phyloP scores from a whole-genome alignment of 2,797 vertebrate species.

The Rhinogobio ventralis region DNA sequence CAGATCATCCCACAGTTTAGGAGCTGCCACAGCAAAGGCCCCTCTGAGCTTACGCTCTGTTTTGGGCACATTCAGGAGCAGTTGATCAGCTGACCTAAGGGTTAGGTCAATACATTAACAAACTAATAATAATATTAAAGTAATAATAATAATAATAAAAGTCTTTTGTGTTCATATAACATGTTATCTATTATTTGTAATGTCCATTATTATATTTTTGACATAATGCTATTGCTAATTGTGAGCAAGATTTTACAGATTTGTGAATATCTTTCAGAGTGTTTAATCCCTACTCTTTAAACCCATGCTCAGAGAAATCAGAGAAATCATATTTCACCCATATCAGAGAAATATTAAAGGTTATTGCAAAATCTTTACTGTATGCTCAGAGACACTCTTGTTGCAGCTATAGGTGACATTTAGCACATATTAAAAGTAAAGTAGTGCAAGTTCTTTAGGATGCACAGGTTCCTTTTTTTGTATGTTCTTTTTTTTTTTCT shows the following conservation, averaged over 20 bases:
- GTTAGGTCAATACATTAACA: no score
- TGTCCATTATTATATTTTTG: no score
- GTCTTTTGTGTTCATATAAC: not conserved
- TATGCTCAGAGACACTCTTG: not conserved
- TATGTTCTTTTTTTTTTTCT: not conserved
- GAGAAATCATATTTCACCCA: no score
- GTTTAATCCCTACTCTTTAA: not conserved
- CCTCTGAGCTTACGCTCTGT: no score
- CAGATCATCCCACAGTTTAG: no score
- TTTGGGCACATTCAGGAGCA: no score
- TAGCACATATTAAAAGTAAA: not conserved
- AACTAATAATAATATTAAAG: no score
- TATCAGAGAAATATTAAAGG: not conserved
- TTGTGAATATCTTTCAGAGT: not conserved
- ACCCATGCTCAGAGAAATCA: not conserved
- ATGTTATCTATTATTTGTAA: not conserved
- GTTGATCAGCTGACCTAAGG: no score
- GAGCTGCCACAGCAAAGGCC: no score
- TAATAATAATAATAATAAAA: no score
- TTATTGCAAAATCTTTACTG: not conserved
- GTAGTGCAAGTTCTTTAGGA: not conserved
- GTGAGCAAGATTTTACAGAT: not conserved
- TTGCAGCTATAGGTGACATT: constrained; percentile 8
- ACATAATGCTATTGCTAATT: no score
- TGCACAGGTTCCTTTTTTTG: not conserved